Percentiles rank a stretch among this genome's conserved stretches.
These are phyloP conservation scores for Drosophila teissieri DNA, from an alignment of 1,140 invertebrate genomes.

Conservation along the genomic window DNA sequence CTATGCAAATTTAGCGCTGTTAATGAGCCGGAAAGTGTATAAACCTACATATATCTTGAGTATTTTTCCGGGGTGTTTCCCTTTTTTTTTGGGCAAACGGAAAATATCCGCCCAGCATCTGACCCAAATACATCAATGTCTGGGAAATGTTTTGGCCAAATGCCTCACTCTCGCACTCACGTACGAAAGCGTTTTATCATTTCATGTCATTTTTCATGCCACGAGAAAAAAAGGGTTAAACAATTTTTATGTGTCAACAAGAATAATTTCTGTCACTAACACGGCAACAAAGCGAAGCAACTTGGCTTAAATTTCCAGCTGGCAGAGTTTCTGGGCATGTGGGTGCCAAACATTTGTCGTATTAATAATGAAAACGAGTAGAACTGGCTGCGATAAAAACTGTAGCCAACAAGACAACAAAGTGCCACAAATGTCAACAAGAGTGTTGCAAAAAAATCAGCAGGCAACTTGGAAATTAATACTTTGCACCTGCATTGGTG, in stretches of 20 bases:
- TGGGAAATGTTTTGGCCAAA: conserved; percentile 45
- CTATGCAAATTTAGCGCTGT: conserved; percentile 47
- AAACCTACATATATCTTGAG: conserved; percentile 1
- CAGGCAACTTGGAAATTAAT: conserved; percentile 68
- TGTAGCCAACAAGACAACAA: conserved; percentile 39
- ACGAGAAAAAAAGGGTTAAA: conserved; percentile 72
- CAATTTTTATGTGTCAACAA: conserved; percentile 81
- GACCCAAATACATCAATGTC: conserved; percentile 78
- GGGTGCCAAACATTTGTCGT: conserved; percentile 32
- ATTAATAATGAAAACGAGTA: conserved; percentile 71
- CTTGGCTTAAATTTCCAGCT: conserved; percentile 59
- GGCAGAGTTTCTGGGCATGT: conserved; percentile 29
- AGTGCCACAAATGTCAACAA: conserved; percentile 29
- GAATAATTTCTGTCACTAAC: conserved; percentile 78
- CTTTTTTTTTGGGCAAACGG: neutral
- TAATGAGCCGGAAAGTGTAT: conserved; percentile 45
- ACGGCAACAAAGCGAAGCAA: conserved; percentile 35
- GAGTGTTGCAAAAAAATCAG: conserved; percentile 45
- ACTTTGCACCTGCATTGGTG: conserved; percentile 33
- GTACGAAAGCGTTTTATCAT: conserved; percentile 61
- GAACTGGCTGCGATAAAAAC: conserved; percentile 26
- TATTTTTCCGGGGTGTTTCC: conserved; percentile 3
- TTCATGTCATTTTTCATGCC: conserved; percentile 71
- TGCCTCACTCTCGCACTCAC: conserved; percentile 13
- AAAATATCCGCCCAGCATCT: conserved; percentile 14